Base-by-base conservation (phyloP, 2,888 invertebrate genomes). In the Urechis unicinctus region DNA sequence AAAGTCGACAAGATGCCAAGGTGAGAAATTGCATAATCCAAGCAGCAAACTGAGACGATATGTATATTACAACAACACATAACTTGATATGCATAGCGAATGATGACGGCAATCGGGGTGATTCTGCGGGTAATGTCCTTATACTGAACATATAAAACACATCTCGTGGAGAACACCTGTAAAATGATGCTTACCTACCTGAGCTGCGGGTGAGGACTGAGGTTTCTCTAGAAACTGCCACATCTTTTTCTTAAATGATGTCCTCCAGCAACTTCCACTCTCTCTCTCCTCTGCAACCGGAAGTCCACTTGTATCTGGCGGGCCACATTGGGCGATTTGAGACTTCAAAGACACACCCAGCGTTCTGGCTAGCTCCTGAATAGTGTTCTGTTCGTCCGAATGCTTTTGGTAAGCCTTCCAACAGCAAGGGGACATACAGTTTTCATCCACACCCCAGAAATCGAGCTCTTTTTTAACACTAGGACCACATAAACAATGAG, bases 371-470 rank as follows among this genome's bases (percentile, higher is more conserved):
- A 36, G 36, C 17, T 36, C 36, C 9, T 13, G 36, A 26, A 56
- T 9, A 9, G 56, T 56, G 24, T 47, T 26, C 29, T 52, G 44
- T 25, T 56, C 56, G 28, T 51, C 47, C 44, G 52, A 47, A 28
- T 52, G 48, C 22, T 28, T 29, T 26, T 53, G 47, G 56, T 52
- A 56, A 5, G 56, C 42, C 31, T 47, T 48, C 52, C 65, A 59
- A 51, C 69, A 69, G 52, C 69, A 69, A 28, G 59, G 59, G 0
- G 65, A 56, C 25, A 68, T 60, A 24, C 57, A 54, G 21, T 57
- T 52, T 25, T 63, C 62, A 5, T 59, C 54, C 1, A 69, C 56
- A 9, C 58, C 65, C 69, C 69, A 69, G 55, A 56, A 68, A 41
- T 58, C 57, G 5, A 69, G 50, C 55, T 69, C 69, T 5, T 59